phyloP scores from a whole-genome alignment of 2,113 vertebrate genomes.

The Andinoacara biseriatus region DNA sequence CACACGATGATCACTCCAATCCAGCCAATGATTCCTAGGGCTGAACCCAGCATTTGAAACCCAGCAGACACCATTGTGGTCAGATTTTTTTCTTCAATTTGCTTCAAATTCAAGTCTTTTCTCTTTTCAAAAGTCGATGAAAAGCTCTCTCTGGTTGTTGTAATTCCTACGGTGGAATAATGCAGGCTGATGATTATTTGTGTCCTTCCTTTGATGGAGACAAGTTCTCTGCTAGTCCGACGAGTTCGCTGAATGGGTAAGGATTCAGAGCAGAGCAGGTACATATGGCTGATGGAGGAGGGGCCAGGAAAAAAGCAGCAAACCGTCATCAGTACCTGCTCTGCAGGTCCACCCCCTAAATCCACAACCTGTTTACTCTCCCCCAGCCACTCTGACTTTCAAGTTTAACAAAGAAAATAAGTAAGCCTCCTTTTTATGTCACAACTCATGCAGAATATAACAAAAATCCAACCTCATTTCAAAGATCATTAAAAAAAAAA shows the following conservation, averaged over 20 bases:
- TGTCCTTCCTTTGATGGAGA: slow-evolving; percentile 2
- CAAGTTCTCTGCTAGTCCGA: not conserved
- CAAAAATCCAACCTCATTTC: not conserved
- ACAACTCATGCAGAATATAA: not conserved
- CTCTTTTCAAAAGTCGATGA: not conserved
- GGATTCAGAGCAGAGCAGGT: slow-evolving; percentile 14
- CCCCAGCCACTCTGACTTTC: not conserved
- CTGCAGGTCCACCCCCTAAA: slow-evolving; percentile 9
- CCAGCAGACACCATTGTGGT: slow-evolving; percentile 79
- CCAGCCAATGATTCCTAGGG: slow-evolving; percentile 79
- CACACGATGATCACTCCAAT: slow-evolving; percentile 78
- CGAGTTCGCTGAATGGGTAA: slow-evolving; percentile 41
- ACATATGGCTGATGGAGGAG: slow-evolving; percentile 51
- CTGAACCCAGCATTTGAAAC: slow-evolving; percentile 78
- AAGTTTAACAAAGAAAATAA: not conserved
- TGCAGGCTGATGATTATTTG: not conserved
- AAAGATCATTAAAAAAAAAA: too few relatives aligned
- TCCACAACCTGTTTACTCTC: slow-evolving; percentile 30
- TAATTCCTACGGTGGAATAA: not conserved
- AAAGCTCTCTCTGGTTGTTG: not conserved
- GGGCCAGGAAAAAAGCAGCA: slow-evolving; percentile 27
- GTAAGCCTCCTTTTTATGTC: not conserved
- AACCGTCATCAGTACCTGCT: not conserved
- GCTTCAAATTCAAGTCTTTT: not conserved
- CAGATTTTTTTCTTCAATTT: not conserved